Base-by-base conservation (phyloP, 2,797 vertebrate species). In the Rhodeus uyekii region DNA sequence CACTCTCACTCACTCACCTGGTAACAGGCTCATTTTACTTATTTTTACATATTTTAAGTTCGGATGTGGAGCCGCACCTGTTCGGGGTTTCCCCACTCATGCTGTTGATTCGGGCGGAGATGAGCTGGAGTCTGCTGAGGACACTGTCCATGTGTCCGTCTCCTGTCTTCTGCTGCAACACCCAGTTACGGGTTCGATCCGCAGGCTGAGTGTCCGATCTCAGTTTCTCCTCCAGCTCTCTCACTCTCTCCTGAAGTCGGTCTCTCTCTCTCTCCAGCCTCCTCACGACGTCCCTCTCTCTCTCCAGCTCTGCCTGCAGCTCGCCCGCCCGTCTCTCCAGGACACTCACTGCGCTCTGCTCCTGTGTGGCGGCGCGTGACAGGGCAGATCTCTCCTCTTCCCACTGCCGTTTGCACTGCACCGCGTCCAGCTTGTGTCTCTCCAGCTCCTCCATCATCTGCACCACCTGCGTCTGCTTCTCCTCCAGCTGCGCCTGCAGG, bases 401-500 rank as follows among this genome's bases (percentile, higher is more conserved):
- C 90, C 95, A 93, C 80, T 94, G 93, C 75, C 93, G 92, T 67
- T 89, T 92, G 78, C 90, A 76, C 87, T 94, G 94, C 76, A 97
- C 90, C 38, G 93, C 95, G 87, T 97, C 96, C 5, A 98, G 91
- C 87, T 94, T 96, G 83, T 96, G 95, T 32, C 90, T 93, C 89
- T 98, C 97, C 86, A 96, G 91, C 86, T 98, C 95, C 68, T 91
- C 92, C 86, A 97, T 93, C 85, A 99, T 92, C 76, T 94, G 91
- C 65, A 97, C 95, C 87, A 97, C 92, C 89, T 92, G 91, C 29
- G 91, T 74, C 48, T 97, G 96, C 44, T 99, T 98, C 83, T 96
- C 94, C 77, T 96, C 95, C 83, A 99, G 89, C 90, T 97, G 96
- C 80, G 85, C 94, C 85, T 91, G 93, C 78, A 99, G 92, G 19